Conservation (phyloP, 2,888 invertebrate genomes). For the Plagodis pulveraria region DNA sequence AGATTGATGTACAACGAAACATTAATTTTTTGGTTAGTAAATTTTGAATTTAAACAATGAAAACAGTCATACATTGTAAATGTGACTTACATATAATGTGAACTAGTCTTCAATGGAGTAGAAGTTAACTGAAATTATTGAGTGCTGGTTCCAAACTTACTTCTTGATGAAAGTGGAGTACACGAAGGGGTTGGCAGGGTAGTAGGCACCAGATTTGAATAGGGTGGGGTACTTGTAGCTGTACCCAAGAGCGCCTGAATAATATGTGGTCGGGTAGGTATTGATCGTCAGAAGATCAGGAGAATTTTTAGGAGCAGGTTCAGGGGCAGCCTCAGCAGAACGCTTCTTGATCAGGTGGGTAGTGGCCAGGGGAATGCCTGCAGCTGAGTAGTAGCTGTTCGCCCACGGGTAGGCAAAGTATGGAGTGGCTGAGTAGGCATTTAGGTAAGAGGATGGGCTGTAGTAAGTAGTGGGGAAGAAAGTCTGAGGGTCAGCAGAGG, state of each 20-base stretch:
- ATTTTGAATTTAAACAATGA: too few relatives aligned
- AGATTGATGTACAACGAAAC: too few relatives aligned
- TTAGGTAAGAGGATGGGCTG: slow-evolving; percentile 30
- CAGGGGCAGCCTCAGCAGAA: slow-evolving; percentile 40
- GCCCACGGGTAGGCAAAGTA: slow-evolving; percentile 19
- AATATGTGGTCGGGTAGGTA: slow-evolving; percentile 8
- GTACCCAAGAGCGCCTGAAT: slow-evolving; percentile 5
- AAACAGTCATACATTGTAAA: too few relatives aligned
- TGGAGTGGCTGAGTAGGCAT: slow-evolving; percentile 11
- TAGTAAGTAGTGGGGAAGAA: slow-evolving; percentile 44
- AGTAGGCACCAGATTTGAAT: slow-evolving; percentile 8
- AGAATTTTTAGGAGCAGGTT: slow-evolving; percentile 15
- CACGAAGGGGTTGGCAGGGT: slow-evolving; percentile 28
- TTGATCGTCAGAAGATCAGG: slow-evolving; percentile 3
- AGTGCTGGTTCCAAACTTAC: slow-evolving; percentile 23
- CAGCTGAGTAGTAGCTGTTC: slow-evolving; percentile 16
- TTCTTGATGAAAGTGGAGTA: slow-evolving; percentile 40
- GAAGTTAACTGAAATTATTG: slow-evolving; percentile 7
- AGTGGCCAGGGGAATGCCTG: slow-evolving; percentile 40
- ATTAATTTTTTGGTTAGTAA: too few relatives aligned
- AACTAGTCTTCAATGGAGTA: too few relatives aligned
- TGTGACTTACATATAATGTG: too few relatives aligned
- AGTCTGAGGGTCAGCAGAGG: slow-evolving; percentile 7
- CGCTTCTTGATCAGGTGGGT: slow-evolving; percentile 63
- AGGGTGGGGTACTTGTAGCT: slow-evolving; percentile 6